Evolutionary conservation across 2,888 invertebrate genomes (phyloP).

Genomic region (Cephalotes varians): DNA sequence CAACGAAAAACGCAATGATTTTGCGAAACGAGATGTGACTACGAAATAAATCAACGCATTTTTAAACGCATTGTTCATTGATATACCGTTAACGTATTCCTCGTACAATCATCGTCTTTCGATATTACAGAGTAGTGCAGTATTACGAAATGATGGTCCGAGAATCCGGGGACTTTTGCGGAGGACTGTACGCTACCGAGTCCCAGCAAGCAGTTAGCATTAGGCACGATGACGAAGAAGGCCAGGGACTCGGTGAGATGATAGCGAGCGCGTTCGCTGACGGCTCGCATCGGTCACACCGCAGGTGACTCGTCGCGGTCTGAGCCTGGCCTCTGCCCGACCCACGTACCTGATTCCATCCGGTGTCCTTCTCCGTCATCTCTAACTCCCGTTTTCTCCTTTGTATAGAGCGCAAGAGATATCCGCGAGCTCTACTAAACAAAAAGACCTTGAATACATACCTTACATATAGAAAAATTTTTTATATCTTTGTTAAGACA

Average conservation of each 20-base stretch:
- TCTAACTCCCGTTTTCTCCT: conserved; percentile 43
- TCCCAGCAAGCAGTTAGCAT: conserved; percentile 73
- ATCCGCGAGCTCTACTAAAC: neutral
- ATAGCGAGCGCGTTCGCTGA: conserved; percentile 76
- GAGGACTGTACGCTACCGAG: conserved; percentile 61
- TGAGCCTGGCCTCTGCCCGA: conserved; percentile 77
- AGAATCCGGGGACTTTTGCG: conserved; percentile 33
- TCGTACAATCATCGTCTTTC: neutral
- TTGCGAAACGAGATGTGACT: neutral
- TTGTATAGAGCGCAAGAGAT: neutral
- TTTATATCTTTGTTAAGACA: neutral
- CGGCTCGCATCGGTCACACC: conserved; percentile 80
- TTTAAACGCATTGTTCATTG: neutral
- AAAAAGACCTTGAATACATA: neutral
- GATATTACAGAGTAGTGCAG: neutral
- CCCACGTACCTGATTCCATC: conserved; percentile 79
- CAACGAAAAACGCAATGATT: neutral
- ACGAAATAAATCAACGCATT: neutral
- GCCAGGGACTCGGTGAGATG: conserved; percentile 75
- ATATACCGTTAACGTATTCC: neutral
- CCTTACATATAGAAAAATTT: neutral
- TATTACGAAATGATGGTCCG: neutral
- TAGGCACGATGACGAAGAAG: conserved; percentile 78
- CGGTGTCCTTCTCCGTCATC: conserved; percentile 54
- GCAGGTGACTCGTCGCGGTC: conserved; percentile 80